Conservation (phyloP, 2,113 vertebrate species). For the Catharus fuscescens region DNA sequence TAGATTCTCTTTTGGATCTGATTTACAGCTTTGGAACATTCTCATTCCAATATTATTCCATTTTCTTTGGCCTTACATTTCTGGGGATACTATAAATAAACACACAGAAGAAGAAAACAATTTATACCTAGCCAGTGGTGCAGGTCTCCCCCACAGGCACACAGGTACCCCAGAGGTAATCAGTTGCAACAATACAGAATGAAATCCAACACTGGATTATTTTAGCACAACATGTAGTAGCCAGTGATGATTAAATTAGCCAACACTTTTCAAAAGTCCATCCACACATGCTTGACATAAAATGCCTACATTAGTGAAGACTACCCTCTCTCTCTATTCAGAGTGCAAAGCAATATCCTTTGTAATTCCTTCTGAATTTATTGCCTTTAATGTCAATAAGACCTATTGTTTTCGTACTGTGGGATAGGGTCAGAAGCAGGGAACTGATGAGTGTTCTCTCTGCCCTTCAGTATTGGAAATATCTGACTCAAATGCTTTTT, state of each 20-base stretch:
- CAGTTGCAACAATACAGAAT: neutral
- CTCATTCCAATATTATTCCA: neutral
- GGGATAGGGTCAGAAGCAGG: neutral
- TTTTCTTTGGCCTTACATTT: neutral
- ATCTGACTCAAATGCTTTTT: neutral
- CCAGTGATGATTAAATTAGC: neutral
- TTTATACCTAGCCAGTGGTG: neutral
- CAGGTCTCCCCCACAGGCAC: neutral
- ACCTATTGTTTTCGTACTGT: neutral
- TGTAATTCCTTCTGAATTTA: slow-evolving; percentile 2
- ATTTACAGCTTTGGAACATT: neutral
- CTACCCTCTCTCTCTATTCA: neutral
- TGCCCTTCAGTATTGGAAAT: neutral
- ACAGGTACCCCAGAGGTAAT: neutral
- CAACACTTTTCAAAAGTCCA: neutral
- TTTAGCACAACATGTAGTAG: neutral
- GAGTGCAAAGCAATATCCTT: neutral
- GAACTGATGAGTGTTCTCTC: neutral
- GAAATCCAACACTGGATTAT: neutral
- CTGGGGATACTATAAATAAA: neutral
- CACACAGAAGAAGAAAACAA: neutral
- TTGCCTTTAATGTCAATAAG: neutral
- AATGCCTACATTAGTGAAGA: neutral
- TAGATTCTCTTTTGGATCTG: neutral
- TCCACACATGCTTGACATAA: neutral